Evolutionary conservation across 2,113 vertebrate species (phyloP).

Genomic region (Thinocorus orbignyianus): DNA sequence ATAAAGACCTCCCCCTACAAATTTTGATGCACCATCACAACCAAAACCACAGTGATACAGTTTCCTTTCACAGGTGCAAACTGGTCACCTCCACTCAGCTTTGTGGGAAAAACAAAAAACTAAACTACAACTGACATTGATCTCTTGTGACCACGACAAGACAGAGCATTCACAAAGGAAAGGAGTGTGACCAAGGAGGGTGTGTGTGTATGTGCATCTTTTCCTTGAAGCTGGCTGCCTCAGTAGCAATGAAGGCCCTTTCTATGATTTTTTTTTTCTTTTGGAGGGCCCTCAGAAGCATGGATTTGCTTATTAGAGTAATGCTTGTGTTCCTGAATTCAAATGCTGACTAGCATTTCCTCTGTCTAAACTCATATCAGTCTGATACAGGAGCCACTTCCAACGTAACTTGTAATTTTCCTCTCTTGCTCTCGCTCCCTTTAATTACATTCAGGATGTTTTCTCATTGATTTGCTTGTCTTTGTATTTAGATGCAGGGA

Average conservation of each 20-base stretch:
- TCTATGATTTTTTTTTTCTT: neutral
- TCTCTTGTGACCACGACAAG: neutral
- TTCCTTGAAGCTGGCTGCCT: neutral
- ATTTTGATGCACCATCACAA: neutral
- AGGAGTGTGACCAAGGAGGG: neutral
- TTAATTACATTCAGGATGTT: conserved; percentile 41
- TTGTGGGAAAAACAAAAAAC: neutral
- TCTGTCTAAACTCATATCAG: neutral
- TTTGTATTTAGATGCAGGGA: conserved; percentile 38
- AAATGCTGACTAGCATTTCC: neutral
- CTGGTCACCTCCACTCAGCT: neutral
- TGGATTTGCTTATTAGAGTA: neutral
- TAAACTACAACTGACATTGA: neutral
- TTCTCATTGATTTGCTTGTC: conserved; percentile 49
- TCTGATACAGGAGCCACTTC: neutral
- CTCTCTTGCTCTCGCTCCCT: neutral
- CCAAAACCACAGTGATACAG: neutral
- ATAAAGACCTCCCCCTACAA: neutral
- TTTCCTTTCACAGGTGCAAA: neutral
- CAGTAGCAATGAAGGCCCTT: neutral
- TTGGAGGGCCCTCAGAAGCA: neutral
- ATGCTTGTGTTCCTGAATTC: neutral
- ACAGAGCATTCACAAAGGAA: neutral
- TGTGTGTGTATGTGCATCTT: neutral
- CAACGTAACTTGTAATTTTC: neutral